Conservation (phyloP, 2,113 vertebrate genomes). For the Jaculus jaculus region DNA sequence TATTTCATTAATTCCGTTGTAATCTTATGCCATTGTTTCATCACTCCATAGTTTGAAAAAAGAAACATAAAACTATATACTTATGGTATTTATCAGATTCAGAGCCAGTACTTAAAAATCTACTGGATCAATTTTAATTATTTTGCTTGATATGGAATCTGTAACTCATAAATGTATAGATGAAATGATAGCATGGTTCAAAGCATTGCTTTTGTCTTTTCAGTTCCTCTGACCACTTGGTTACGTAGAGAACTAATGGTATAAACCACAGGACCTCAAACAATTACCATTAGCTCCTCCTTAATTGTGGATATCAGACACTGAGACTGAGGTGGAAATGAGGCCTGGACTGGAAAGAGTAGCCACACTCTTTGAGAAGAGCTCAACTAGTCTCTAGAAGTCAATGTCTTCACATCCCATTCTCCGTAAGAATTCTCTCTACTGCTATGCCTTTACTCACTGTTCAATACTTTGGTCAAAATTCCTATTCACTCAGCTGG, state of each 20-base stretch:
- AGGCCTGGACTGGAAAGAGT: not conserved
- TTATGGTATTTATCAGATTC: not conserved
- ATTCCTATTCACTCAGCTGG: not conserved
- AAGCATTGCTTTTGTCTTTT: not conserved
- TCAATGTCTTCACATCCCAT: not conserved
- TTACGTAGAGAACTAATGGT: not conserved
- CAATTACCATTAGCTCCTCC: not conserved
- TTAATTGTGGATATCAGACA: not conserved
- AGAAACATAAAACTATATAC: not conserved
- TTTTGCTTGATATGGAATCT: not conserved
- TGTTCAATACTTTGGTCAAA: not conserved
- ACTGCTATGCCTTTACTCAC: not conserved
- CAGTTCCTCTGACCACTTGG: not conserved
- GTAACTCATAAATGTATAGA: not conserved
- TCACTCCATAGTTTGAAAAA: not conserved
- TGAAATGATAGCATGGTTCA: not conserved
- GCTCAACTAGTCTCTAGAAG: not conserved
- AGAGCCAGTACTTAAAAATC: not conserved
- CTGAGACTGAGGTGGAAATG: not conserved
- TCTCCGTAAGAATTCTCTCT: not conserved
- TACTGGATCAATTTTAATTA: not conserved
- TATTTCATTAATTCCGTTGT: not conserved
- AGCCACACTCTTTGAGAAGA: not conserved
- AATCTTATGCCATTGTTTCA: not conserved
- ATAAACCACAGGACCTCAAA: no score